Percentiles rank a stretch among this genome's conserved stretches.
phyloP scores from a whole-genome alignment of 2,797 vertebrate genomes.

The Steatocranus sp. region DNA sequence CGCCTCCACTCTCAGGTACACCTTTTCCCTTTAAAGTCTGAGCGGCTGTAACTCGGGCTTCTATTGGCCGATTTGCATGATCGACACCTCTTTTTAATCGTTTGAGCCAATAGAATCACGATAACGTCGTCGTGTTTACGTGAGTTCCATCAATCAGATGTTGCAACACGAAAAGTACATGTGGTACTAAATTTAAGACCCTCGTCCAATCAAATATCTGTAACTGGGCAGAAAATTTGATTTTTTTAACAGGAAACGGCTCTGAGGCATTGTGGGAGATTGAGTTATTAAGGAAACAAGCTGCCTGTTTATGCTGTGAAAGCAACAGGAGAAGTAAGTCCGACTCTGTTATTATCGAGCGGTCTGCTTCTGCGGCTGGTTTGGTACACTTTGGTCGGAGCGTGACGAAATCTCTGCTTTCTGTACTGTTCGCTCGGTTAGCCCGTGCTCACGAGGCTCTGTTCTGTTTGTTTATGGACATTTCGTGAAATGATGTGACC shows the following conservation, averaged over 20 bases:
- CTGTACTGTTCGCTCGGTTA: not conserved
- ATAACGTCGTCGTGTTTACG: not conserved
- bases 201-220: not conserved
- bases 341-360: too few relatives aligned
- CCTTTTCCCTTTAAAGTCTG: not conserved
- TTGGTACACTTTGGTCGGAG: rapidly evolving
- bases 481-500: not conserved
- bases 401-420: not conserved
- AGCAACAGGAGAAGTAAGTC: too few relatives aligned
- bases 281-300: not conserved
- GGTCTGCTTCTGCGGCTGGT: not conserved
- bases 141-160: not conserved
- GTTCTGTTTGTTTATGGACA: not conserved
- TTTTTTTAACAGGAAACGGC: not conserved
- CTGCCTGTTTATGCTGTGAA: not conserved
- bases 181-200: not conserved
- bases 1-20: not conserved
- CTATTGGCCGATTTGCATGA: not conserved
- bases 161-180: not conserved
- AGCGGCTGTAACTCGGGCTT: not conserved
- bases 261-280: not conserved
- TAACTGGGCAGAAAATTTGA: not conserved
- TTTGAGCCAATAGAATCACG: not conserved
- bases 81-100: not conserved
- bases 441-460: not conserved